Conservation (phyloP, 2,888 invertebrate genomes). For the Microchrysa polita region DNA sequence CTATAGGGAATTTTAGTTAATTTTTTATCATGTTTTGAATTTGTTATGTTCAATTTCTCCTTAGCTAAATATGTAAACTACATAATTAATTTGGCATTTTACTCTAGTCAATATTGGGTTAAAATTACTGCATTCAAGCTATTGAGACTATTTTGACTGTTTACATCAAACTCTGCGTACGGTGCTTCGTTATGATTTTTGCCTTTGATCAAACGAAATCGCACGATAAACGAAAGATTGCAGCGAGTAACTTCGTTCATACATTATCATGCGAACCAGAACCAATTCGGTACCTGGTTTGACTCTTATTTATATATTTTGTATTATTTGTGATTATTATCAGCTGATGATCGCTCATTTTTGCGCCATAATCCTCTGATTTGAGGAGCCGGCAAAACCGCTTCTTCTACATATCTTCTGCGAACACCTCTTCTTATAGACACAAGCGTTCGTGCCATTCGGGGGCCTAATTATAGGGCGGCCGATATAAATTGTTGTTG, state of each 20-base stretch:
- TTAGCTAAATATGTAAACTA: no score
- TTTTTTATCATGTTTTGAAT: no score
- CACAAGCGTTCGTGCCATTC: neutral
- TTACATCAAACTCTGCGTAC: conserved; percentile 28
- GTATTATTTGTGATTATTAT: conserved; percentile 42
- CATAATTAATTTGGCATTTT: no score
- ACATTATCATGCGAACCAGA: no score
- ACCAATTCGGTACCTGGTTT: neutral
- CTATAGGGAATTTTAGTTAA: no score
- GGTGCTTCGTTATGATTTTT: no score
- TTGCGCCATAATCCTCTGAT: conserved; percentile 39
- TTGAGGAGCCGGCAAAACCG: conserved; percentile 3
- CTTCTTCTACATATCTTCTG: neutral
- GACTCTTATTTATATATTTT: conserved; percentile 1
- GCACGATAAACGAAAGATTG: no score
- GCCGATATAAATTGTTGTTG: conserved; percentile 38
- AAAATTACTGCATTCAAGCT: conserved; percentile 8
- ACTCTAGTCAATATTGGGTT: no score
- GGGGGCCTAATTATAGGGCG: conserved; percentile 38
- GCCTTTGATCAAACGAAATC: no score
- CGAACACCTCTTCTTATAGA: conserved; percentile 11
- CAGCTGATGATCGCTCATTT: conserved; percentile 44
- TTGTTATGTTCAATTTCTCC: no score
- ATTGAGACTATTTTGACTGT: conserved; percentile 33
- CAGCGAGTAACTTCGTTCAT: no score